Evolutionary conservation across 2,113 vertebrate genomes (phyloP), one percentile per base, ranked within the genome.

Genomic region (Apodemus speciosus): DNA sequence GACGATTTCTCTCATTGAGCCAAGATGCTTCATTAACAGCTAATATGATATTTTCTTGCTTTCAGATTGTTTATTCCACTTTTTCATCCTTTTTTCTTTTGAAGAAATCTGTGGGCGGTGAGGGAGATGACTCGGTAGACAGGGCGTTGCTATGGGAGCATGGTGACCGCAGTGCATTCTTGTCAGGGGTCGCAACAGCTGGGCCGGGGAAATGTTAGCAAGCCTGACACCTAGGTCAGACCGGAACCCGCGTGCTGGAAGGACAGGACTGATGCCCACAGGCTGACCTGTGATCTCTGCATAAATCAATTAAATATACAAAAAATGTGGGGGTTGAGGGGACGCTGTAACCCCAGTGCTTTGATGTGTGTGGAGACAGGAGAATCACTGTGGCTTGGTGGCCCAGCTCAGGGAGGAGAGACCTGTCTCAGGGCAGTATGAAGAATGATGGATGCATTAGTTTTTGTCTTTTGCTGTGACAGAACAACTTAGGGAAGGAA

Each of bases 41-140:
- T 83, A 79, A 20, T 91, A 9, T 80, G 49, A 46, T 90, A 68
- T 3, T 91, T 95, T 86, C 4, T 2, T 93, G 32, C 21, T 91
- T 95, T 85, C 51, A 91, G 25, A 72, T 88, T 89, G 23, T 2
- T 90, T 80, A 75, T 86, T 90, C 73, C 90, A 49, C 1, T 25
- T 5, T 68, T 8, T 27, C 9, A 64, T 83, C 38, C 10, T 40
- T 4, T 32, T 21, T 46, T 4, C 53, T 76, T 89, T 66, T 83
- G 62, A 43, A 62, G 58, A 43, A 83, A 62, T 62, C 43, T 40
- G n/a, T 25, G 27, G 5, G 23, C 2, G 38, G n/a, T 43, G 62
- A 43, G 38, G 79, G 56, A 43, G 15, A 1, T 46, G 38, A 25
- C 25, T 32, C 9, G 20, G 80, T 62, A 15, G 38, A 1, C 43